These are phyloP conservation scores for Enteromius fasciolatus DNA, from an alignment of 2,797 vertebrate genomes.

Conservation along the genomic window DNA sequence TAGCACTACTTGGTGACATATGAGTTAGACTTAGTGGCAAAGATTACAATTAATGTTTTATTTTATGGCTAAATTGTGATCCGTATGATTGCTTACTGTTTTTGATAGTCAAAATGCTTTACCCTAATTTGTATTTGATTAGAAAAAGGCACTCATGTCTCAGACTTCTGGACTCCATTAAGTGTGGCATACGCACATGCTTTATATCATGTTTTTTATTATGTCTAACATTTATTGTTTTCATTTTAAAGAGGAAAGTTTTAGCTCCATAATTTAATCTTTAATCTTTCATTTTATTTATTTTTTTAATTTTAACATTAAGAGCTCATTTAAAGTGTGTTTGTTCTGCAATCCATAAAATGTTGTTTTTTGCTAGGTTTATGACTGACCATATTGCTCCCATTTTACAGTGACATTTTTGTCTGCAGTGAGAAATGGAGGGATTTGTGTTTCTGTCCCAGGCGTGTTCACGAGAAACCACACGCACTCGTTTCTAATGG, in stretches of 20 bases:
- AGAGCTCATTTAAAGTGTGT: conserved; percentile 18
- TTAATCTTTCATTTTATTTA: background rate
- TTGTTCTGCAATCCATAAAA: conserved; percentile 36
- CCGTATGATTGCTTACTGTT: background rate
- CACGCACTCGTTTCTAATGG: conserved; percentile 31
- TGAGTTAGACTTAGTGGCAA: no score
- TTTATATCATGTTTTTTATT: conserved; percentile 21
- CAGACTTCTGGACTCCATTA: background rate
- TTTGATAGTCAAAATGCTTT: background rate
- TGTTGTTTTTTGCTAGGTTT: conserved; percentile 20
- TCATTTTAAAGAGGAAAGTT: conserved; percentile 1
- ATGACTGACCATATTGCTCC: conserved; percentile 38
- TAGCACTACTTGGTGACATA: no score
- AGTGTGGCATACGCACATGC: background rate
- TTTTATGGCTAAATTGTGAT: no score
- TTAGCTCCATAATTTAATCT: conserved; percentile 8
- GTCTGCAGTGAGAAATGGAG: conserved; percentile 37
- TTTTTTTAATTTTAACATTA: background rate
- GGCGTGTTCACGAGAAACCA: conserved; percentile 29
- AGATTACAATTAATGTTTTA: no score
- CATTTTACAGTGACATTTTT: conserved; percentile 39
- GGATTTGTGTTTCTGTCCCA: conserved; percentile 40
- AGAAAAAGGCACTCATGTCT: background rate
- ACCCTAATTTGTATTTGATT: background rate
- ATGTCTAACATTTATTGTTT: conserved; percentile 26